Evolutionary conservation across 2,113 vertebrate genomes (phyloP), one percentile per base, ranked within the genome.

Genomic region (Ascaphus truei): DNA sequence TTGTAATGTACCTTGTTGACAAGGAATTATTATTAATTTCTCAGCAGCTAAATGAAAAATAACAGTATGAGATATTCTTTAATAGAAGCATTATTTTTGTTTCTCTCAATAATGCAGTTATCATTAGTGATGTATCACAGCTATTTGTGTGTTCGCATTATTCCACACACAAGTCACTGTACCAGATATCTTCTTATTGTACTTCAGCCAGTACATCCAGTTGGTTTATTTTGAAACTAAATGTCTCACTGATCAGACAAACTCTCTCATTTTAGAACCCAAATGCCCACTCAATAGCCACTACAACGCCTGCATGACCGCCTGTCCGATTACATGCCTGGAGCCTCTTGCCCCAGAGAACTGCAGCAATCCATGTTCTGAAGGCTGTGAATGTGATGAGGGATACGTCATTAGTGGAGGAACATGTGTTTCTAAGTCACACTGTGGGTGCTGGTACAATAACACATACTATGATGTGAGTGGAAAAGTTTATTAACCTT

Each of bases 311-410:
- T 86, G 83, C 64, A 78, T 37, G n/a, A 75, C 81, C 10, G 81
- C 84, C 5, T 87, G 84, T 27, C 84, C 86, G 4, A 61, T 76
- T 0, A 85, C 85, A 33, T 88, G 85, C 61, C 56, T 8, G 0
- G 72, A 86, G 23, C 59, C 81, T 15, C 66, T 77, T 16, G 77
- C 78, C 30, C 52, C 80, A 7, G 80, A 66, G 8, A 78, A 82
- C 64, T 88, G 85, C 4, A 66, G 64, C 45, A 47, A 47, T 2
- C 79, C 79, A 13, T 81, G 77, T 45, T 47, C 76, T 2, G 85
- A 88, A 73, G 85, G 83, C 74, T 88, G 86, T 29, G 79, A 83
- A 75, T 87, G 86, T 57, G 69, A 83, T 50, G 72, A 76, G 34
- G 85, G 85, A 27, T 85, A 82, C 12, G 60, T 86, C 63, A 77